Percentiles rank a stretch among this genome's conserved stretches.
Evolutionary conservation across 2,797 vertebrate species (phyloP).

Genomic region (Lacerta bilineata): DNA sequence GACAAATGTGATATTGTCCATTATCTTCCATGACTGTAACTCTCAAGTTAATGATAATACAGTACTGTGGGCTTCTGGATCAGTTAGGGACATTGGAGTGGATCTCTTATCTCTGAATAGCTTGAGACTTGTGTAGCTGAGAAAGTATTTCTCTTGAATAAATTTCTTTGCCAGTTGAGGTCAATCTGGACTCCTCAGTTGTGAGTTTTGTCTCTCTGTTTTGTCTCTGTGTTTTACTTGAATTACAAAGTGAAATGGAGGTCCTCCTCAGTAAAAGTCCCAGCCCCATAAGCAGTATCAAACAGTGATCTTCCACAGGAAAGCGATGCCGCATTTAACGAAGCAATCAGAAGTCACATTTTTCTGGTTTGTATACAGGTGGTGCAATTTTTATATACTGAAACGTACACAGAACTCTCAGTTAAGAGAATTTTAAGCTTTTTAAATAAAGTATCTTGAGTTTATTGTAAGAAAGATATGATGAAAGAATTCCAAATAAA

Average conservation of each 20-base stretch:
- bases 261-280: neutral
- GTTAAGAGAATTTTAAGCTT: neutral
- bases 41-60: neutral
- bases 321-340: neutral
- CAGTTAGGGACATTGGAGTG: neutral
- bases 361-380: neutral
- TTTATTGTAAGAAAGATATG: neutral
- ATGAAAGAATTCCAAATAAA: constrained; percentile 38
- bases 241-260: neutral
- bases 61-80: neutral
- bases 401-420: neutral
- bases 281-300: neutral
- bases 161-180: neutral
- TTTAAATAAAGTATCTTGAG: neutral
- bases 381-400: neutral
- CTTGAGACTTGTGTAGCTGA: neutral
- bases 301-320: neutral
- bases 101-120: neutral
- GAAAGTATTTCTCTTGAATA: neutral
- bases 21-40: neutral
- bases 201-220: neutral
- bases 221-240: neutral
- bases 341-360: too few relatives aligned
- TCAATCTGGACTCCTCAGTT: neutral
- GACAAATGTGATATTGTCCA: neutral